Evolutionary conservation across 2,888 invertebrate genomes (phyloP).

Genomic region (Uloborus plumipes): DNA sequence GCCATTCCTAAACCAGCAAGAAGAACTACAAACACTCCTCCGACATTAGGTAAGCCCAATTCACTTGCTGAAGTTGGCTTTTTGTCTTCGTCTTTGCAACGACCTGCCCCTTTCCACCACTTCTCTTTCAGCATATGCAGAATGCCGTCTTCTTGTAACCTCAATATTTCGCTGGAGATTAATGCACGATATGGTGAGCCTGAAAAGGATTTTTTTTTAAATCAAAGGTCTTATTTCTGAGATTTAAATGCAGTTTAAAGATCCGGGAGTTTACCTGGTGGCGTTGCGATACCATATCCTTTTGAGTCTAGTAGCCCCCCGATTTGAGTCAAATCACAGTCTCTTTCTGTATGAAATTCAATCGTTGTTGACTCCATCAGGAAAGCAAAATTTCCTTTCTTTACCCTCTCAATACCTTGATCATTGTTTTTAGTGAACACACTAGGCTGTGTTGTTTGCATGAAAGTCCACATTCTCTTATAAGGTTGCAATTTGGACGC

Average conservation of each 20-base stretch:
- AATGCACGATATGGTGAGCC: slow-evolving; percentile 94
- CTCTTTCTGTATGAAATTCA: slow-evolving; percentile 73
- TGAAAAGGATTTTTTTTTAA: slow-evolving; percentile 69
- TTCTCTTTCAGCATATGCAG: slow-evolving; percentile 80
- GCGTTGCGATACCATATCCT: slow-evolving; percentile 95
- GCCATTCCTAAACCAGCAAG: slow-evolving; percentile 94
- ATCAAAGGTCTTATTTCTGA: neutral
- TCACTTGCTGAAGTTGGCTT: slow-evolving; percentile 71
- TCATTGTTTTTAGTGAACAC: slow-evolving; percentile 78
- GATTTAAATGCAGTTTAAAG: neutral
- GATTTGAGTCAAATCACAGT: slow-evolving; percentile 73
- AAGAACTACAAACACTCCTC: slow-evolving; percentile 94
- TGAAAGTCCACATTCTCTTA: slow-evolving; percentile 74
- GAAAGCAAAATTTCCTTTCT: slow-evolving; percentile 72
- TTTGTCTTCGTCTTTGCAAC: slow-evolving; percentile 66
- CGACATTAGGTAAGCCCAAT: slow-evolving; percentile 93
- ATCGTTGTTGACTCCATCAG: slow-evolving; percentile 73
- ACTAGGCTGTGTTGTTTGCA: slow-evolving; percentile 71
- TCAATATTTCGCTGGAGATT: slow-evolving; percentile 93
- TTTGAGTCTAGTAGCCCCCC: slow-evolving; percentile 78
- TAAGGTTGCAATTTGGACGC: slow-evolving; percentile 87
- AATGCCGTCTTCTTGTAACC: slow-evolving; percentile 95
- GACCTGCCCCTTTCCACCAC: slow-evolving; percentile 95
- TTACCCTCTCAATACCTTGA: slow-evolving; percentile 73
- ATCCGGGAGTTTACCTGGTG: slow-evolving; percentile 79